Base-by-base conservation (phyloP, 2,888 invertebrate genomes). In the Apomyelois bistriatella region DNA sequence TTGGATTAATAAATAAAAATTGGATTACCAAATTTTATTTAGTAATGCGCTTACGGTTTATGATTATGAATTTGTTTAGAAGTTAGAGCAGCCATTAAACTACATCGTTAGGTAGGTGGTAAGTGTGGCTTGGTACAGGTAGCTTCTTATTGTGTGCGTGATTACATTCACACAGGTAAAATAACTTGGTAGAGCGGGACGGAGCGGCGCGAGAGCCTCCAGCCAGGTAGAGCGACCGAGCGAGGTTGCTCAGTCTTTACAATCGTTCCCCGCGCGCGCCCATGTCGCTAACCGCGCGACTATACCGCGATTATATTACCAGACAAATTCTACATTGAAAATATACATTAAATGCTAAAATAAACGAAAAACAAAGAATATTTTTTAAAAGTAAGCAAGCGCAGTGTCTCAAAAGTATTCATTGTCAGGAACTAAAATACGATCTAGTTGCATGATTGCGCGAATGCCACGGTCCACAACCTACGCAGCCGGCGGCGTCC, bases 401-500 rank as follows among this genome's bases (percentile, higher is more conserved):
- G 12, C 2, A 32, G 65, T 71, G 65, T 61, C 54, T 49, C 28
- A 58, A 52, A 58, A 70, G 75, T 74, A 73, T 53, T 60, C 50
- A 55, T 55, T 46, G 55, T 3, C 30, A 38, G 17, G 61, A 56
- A 58, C 43, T 43, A 63, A 58, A 66, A 55, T 58, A 55, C 68
- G 65, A 65, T 68, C 60, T 58, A 68, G 61, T 68, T 85, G n/a
- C n/a, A n/a, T n/a, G 80, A 85, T 85, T 82, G 84, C 79, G 85
- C 85, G 85, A 87, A 87, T 86, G 85, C 86, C 85, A 85, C 86
- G 85, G 85, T 83, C 83, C 74, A 78, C 80, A 75, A 78, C 84
- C 85, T 82, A 86, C 88, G 80, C 85, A 82, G 85, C 85, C 86
- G 86, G 84, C 83, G 77, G 80, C 79, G n/a, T n/a, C 85, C 85